Evolutionary conservation across 2,797 vertebrate species (phyloP), one percentile per base, ranked within the genome.

Genomic region (Danio tinwini): DNA sequence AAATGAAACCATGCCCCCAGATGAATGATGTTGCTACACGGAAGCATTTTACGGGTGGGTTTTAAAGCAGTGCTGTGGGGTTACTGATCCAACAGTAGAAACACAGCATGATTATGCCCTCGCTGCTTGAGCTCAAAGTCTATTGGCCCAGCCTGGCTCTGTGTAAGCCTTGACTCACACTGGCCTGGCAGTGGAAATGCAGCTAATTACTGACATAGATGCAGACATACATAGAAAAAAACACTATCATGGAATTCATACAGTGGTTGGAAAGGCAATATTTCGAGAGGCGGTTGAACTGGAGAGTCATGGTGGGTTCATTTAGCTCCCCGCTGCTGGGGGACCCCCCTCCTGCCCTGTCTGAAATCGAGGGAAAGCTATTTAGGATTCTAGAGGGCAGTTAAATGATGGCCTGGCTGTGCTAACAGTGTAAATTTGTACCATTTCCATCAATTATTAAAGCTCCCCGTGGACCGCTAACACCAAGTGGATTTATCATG

Each of bases 401-500:
- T 82, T 79, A 84, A 85, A 74, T 76, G 62, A 82, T 81, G 77
- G 74, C 45, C 84, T 52, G 68, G 81, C 75, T 85, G 76, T 83
- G 79, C 85, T 87, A 85, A 85, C 80, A 83, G 70, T 68, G 82
- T 84, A 85, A 85, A 87, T 73, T 83, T 85, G 88, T 87, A 87
- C 39, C 73, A 74, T 86, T 90, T 87, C 82, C 81, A 88, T 88
- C 71, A 83, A 86, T 89, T 86, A 89, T 88, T 89, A 55, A 87
- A 68, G 78, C 83, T 83, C 85, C 77, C 76, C 1, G 2, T 65
- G 67, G 81, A 84, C 78, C 58, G 13, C 59, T 85, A 85, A 85
- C 82, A 61, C 80, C 79, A 76, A 88, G 76, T 83, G 84, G 63
- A 86, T 91, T 89, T 86, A 87, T 82, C 84, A 85, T 71, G 55